Evolutionary conservation across 2,113 vertebrate species (phyloP).

Genomic region (Grammomys dolichurus): DNA sequence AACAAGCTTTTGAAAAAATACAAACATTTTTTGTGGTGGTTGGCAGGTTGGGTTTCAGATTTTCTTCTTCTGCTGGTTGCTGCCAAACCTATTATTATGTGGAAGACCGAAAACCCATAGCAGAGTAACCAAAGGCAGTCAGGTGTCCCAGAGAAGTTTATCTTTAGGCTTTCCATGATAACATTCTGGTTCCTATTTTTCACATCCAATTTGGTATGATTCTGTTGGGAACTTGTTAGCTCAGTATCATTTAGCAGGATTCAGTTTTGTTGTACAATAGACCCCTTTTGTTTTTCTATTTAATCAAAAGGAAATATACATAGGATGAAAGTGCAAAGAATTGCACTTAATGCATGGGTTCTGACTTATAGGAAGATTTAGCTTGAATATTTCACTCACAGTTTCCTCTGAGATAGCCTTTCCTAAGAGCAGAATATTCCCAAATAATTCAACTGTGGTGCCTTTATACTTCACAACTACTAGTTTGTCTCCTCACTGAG

Average conservation of each 20-base stretch:
- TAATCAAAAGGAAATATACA: slow-evolving; percentile 59
- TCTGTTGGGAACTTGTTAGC: slow-evolving; percentile 44
- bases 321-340: neutral
- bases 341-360: slow-evolving; percentile 51
- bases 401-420: slow-evolving; percentile 34
- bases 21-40: neutral
- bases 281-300: slow-evolving; percentile 25
- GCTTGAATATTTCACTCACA: slow-evolving; percentile 9
- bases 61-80: neutral
- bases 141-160: slow-evolving; percentile 37
- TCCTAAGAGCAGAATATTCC: slow-evolving; percentile 35
- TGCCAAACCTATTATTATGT: slow-evolving; percentile 14
- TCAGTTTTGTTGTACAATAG: slow-evolving; percentile 53
- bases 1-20: slow-evolving; percentile 4
- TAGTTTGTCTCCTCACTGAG: slow-evolving; percentile 16
- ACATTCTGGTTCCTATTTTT: slow-evolving; percentile 53
- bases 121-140: neutral
- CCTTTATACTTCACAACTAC: neutral
- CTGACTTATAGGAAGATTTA: slow-evolving; percentile 65
- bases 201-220: neutral
- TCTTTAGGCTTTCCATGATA: neutral
- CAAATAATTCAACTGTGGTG: slow-evolving; percentile 16
- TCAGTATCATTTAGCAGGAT: slow-evolving; percentile 44
- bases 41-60: neutral
- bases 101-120: neutral